phyloP scores from a whole-genome alignment of 2,888 invertebrate species.

The Blastobasis adustella region DNA sequence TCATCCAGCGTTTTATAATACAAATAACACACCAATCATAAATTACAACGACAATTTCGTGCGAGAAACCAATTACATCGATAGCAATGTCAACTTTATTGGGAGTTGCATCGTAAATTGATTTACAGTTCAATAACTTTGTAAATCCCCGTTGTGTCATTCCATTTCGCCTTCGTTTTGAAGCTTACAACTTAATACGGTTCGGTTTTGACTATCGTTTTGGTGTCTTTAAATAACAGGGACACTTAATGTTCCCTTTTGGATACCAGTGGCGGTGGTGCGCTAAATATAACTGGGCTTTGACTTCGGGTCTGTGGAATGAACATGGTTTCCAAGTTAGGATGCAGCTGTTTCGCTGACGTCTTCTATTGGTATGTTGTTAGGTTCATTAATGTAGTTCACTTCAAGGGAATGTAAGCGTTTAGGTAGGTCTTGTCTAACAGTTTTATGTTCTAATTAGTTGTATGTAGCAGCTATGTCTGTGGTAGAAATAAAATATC shows the following conservation, averaged over 20 bases:
- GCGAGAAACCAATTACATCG: too few relatives aligned
- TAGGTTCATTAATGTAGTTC: not conserved
- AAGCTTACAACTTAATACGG: too few relatives aligned
- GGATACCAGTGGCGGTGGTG: not conserved
- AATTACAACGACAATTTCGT: too few relatives aligned
- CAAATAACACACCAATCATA: too few relatives aligned
- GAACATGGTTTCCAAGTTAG: not conserved
- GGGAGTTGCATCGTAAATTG: not conserved
- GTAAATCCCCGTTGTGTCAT: not conserved
- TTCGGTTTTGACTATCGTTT: not conserved
- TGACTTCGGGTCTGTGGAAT: too few relatives aligned
- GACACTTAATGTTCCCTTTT: slow-evolving; percentile 11
- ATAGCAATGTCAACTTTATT: too few relatives aligned
- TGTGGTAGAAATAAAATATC: too few relatives aligned
- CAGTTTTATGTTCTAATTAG: too few relatives aligned
- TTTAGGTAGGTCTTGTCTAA: too few relatives aligned
- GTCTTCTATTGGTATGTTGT: not conserved
- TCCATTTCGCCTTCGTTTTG: not conserved
- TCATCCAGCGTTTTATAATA: too few relatives aligned
- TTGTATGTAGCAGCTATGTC: too few relatives aligned
- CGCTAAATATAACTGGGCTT: too few relatives aligned
- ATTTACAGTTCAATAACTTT: slow-evolving; percentile 1
- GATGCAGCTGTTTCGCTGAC: slow-evolving; percentile 1
- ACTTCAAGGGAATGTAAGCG: not conserved
- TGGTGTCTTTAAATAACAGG: slow-evolving; percentile 8